Conservation (phyloP, 2,888 invertebrate species). For the Mycogona germanica region DNA sequence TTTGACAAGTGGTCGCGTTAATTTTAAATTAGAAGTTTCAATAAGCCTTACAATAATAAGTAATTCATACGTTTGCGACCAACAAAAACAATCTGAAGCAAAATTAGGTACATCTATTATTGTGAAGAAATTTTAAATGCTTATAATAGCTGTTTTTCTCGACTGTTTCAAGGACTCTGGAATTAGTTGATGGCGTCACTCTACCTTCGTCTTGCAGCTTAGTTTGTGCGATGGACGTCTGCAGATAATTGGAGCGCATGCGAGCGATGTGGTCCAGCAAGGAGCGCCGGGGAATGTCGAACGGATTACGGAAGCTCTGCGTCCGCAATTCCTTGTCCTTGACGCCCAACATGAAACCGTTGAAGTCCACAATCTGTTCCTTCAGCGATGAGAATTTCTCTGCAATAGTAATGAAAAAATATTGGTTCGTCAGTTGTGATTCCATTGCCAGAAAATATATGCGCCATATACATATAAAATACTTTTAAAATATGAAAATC, state of each 20-base stretch:
- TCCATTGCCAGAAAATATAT: background rate
- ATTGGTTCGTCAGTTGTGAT: background rate
- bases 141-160: too few species aligned
- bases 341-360: conserved; percentile 45
- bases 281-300: conserved; percentile 80
- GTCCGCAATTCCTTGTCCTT: conserved; percentile 44
- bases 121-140: too few species aligned
- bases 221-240: conserved; percentile 57
- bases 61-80: too few species aligned
- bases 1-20: too few species aligned
- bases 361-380: conserved; percentile 75
- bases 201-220: conserved; percentile 62
- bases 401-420: conserved; percentile 12
- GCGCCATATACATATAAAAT: too few species aligned
- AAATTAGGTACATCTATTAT: too few species aligned
- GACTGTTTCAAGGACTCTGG: too few species aligned
- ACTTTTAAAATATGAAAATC: too few species aligned
- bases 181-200: too few species aligned
- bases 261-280: conserved; percentile 83
- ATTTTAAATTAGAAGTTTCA: too few species aligned
- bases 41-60: too few species aligned
- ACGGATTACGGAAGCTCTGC: conserved; percentile 81
- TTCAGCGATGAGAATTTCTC: conserved; percentile 57
- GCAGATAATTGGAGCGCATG: conserved; percentile 88
- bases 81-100: too few species aligned